Conservation (phyloP, 2,113 vertebrate genomes). For the Mastomys coucha region DNA sequence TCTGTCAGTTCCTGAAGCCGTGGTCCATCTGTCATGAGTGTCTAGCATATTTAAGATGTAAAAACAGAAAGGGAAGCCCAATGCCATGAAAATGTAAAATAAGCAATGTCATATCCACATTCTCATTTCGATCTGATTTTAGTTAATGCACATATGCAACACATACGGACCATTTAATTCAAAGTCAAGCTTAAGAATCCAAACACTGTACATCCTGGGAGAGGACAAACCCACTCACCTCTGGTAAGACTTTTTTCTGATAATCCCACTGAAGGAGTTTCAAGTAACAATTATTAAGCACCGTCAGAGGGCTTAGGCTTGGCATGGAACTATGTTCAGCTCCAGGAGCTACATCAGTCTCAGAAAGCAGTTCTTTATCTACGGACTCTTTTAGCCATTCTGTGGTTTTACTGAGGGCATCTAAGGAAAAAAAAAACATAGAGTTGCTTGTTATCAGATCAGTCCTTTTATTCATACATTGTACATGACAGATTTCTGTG, state of each 20-base stretch:
- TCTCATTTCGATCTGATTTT: slow-evolving; percentile 22
- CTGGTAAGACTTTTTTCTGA: slow-evolving; percentile 89
- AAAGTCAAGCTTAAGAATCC: slow-evolving; percentile 4
- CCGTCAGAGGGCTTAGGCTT: slow-evolving; percentile 90
- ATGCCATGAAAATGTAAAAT: slow-evolving; percentile 49
- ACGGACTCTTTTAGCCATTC: slow-evolving; percentile 93
- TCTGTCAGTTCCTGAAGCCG: slow-evolving; percentile 92
- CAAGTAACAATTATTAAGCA: slow-evolving; percentile 93
- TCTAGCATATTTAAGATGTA: slow-evolving; percentile 86
- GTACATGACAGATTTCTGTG: neutral
- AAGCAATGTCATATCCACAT: slow-evolving; percentile 7
- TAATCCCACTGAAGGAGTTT: slow-evolving; percentile 92
- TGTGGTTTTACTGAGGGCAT: slow-evolving; percentile 92
- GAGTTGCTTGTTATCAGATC: neutral
- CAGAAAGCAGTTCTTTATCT: slow-evolving; percentile 89
- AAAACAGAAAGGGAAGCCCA: slow-evolving; percentile 65
- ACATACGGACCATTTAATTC: neutral
- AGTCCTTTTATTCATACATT: neutral
- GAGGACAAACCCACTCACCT: slow-evolving; percentile 86
- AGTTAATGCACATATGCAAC: neutral
- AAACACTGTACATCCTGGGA: neutral
- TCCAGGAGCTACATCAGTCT: slow-evolving; percentile 80
- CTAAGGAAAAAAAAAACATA: slow-evolving; percentile 81
- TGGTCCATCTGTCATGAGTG: slow-evolving; percentile 92
- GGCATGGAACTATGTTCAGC: slow-evolving; percentile 81